Evolutionary conservation across 1,140 invertebrate species (phyloP).

Genomic region (Neodiprion fabricii): DNA sequence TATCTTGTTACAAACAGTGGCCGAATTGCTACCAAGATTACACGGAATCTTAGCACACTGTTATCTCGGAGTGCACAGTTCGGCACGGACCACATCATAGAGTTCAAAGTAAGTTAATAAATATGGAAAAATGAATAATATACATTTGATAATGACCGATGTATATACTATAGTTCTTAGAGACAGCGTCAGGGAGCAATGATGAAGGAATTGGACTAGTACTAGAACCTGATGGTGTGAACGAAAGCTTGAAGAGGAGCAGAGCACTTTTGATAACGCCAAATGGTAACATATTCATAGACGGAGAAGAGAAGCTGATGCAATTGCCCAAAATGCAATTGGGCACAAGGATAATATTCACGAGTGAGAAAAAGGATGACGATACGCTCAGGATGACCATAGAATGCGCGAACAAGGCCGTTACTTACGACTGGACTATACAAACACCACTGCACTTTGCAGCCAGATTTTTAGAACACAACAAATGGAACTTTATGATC

Average conservation of each 20-base stretch:
- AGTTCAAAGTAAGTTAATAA: constrained; percentile 35
- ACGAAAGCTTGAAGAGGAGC: constrained; percentile 30
- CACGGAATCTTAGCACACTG: constrained; percentile 30
- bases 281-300: constrained; percentile 40
- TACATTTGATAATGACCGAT: too few relatives aligned
- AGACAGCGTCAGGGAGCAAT: constrained; percentile 25
- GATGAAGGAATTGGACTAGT: constrained; percentile 39
- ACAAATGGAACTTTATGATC: constrained; percentile 35
- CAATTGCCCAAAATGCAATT: constrained; percentile 33
- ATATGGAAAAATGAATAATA: too few relatives aligned
- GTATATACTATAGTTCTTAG: constrained; percentile 33
- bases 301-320: constrained; percentile 41
- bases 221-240: constrained; percentile 19
- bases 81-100: constrained; percentile 38
- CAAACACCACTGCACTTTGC: constrained; percentile 39
- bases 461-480: constrained; percentile 31
- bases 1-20: constrained; percentile 33
- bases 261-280: constrained; percentile 35
- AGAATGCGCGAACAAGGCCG: constrained; percentile 38
- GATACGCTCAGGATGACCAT: constrained; percentile 37
- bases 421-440: constrained; percentile 40
- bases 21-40: constrained; percentile 32
- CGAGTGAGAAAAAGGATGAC: constrained; percentile 28
- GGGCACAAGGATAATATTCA: constrained; percentile 32
- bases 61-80: constrained; percentile 35